Evolutionary conservation across 1,140 invertebrate species (phyloP), one percentile per base, ranked within the genome.

Genomic region (Bombus pyrosoma): DNA sequence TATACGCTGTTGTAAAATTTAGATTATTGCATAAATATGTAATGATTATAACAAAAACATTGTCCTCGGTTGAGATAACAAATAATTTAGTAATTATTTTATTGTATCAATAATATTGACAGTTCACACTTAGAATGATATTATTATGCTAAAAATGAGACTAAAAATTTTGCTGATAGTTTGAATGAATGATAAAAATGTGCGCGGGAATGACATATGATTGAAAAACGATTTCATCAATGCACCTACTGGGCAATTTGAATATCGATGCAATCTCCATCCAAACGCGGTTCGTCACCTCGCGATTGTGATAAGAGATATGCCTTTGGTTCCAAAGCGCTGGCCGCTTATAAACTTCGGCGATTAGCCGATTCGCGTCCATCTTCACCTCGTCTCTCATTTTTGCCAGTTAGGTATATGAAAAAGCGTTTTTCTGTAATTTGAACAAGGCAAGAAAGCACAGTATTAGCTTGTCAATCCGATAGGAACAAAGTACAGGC

Each of bases 301-400:
- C 94, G 75, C 94, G 94, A 91, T 95, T 95, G 85, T 95, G 94
- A 90, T 95, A 95, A 81, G 93, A 93, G 75, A 93, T 91, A 83
- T 95, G 93, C 72, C 93, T 90, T 64, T 95, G 94, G 71, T 95
- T 94, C 95, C 95, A 95, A 39, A 95, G 92, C 47, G 94, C 94
- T 59, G 93, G 93, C 82, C 95, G 90, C 81, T 95, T 95, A 81
- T 94, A 93, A 68, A 95, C 92, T 85, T 95, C 95, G 66, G 93
- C 88, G 86, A 95, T 95, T 83, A 95, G 92, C 79, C 93, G 93
- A 91, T 93, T 94, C 80, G 93, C 92, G 89, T 95, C 94, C 92
- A 95, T 94, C 79, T 94, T 95, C 87, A 92, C 86, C 62, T 94
- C 93, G 75, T 93, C 92, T 81, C 87, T 92, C 93, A 94, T 94